phyloP scores from a whole-genome alignment of 2,113 vertebrate genomes.

The Herpetotheres cachinnans region DNA sequence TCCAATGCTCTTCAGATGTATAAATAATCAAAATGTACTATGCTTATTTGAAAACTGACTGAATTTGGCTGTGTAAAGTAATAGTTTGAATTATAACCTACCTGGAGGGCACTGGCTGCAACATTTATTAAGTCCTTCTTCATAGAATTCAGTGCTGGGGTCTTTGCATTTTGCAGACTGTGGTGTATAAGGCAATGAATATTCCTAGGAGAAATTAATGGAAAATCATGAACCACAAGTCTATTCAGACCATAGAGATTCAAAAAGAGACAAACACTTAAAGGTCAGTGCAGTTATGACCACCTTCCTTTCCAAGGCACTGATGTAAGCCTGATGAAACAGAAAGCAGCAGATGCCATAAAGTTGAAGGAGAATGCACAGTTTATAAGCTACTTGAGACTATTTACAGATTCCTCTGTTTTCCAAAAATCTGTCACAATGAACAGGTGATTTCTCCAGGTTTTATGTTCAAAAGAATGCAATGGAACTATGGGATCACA shows the following conservation, averaged over 20 bases:
- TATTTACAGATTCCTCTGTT: neutral
- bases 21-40: neutral
- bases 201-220: conserved; percentile 15
- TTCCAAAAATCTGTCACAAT: neutral
- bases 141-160: conserved; percentile 26
- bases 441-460: neutral
- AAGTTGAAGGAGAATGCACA: neutral
- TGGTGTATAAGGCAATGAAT: neutral
- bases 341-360: neutral
- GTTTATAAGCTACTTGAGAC: neutral
- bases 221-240: neutral
- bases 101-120: conserved; percentile 69
- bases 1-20: neutral
- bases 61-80: neutral
- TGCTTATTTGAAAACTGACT: neutral
- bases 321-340: neutral
- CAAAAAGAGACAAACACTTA: neutral
- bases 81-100: neutral
- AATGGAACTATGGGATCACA: neutral
- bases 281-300: neutral
- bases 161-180: neutral
- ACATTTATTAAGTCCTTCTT: conserved; percentile 18
- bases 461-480: neutral
- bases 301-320: neutral
- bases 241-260: neutral